phyloP scores from a whole-genome alignment of 2,113 vertebrate genomes.

The Chamaetylas fuelleborni region DNA sequence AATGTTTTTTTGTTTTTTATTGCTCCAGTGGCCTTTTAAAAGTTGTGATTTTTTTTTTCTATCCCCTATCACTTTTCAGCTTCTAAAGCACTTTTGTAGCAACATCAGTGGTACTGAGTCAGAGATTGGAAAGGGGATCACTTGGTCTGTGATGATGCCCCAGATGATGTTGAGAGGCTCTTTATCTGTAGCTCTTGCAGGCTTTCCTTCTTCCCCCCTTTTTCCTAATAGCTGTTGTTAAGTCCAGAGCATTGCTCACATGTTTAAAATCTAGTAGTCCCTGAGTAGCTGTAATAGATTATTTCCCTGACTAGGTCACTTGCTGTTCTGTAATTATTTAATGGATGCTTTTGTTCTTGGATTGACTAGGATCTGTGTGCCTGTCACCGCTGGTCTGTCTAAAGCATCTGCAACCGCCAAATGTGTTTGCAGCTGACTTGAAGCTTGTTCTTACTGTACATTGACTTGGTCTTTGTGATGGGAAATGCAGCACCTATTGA shows the following conservation, averaged over 20 bases:
- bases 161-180: background rate
- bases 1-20: background rate
- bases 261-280: background rate
- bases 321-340: background rate
- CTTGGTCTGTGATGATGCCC: background rate
- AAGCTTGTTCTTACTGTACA: background rate
- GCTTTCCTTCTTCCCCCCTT: background rate
- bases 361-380: background rate
- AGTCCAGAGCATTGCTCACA: background rate
- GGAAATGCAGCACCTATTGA: background rate
- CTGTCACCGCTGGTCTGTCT: background rate
- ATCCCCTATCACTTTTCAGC: background rate
- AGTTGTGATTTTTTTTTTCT: background rate
- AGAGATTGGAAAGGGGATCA: background rate
- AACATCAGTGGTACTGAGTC: background rate
- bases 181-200: background rate
- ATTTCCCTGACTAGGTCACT: background rate
- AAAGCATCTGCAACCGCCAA: background rate
- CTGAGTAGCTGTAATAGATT: background rate
- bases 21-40: background rate
- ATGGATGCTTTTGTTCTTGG: background rate
- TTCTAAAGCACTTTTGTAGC: background rate
- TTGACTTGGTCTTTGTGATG: background rate
- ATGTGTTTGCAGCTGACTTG: background rate
- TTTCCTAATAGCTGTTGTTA: background rate